phyloP scores from a whole-genome alignment of 2,797 vertebrate species.

The Sebastes jordani region DNA sequence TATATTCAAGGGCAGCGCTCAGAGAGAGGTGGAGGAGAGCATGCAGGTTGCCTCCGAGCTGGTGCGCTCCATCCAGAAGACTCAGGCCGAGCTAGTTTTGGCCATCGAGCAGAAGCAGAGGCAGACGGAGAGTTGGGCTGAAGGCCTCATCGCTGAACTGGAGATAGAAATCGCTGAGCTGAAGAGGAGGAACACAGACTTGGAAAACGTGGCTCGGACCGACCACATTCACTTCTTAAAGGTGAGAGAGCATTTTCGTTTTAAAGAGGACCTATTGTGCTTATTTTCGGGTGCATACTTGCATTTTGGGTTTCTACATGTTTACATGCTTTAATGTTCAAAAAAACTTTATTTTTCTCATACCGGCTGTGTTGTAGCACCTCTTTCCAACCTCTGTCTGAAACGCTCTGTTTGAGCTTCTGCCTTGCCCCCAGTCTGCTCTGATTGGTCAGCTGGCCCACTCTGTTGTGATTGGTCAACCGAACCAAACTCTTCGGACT shows the following conservation, averaged over 20 bases:
- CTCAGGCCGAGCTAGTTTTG: conserved; percentile 77
- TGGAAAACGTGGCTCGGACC: conserved; percentile 75
- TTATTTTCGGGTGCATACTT: not conserved
- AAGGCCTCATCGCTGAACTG: conserved; percentile 70
- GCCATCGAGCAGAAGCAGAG: conserved; percentile 79
- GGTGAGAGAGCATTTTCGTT: conserved; percentile 40
- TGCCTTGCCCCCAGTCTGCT: no score
- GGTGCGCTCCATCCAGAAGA: conserved; percentile 77
- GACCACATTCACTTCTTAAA: conserved; percentile 86
- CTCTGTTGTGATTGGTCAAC: no score
- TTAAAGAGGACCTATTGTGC: not conserved
- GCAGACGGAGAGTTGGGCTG: conserved; percentile 71
- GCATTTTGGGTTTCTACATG: no score
- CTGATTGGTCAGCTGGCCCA: no score
- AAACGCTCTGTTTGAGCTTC: no score
- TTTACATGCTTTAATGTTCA: no score
- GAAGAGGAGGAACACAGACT: conserved; percentile 69
- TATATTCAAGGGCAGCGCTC: conserved; percentile 68
- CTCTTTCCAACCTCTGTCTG: no score
- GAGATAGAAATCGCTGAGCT: conserved; percentile 77
- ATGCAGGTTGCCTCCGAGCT: conserved; percentile 78
- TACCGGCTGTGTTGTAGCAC: no score
- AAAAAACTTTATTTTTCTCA: no score
- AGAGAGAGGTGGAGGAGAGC: conserved; percentile 78
- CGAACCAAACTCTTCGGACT: no score